These are phyloP conservation scores for Callinectes sapidus DNA, from an alignment of 2,888 invertebrate species.

Conservation along the genomic window DNA sequence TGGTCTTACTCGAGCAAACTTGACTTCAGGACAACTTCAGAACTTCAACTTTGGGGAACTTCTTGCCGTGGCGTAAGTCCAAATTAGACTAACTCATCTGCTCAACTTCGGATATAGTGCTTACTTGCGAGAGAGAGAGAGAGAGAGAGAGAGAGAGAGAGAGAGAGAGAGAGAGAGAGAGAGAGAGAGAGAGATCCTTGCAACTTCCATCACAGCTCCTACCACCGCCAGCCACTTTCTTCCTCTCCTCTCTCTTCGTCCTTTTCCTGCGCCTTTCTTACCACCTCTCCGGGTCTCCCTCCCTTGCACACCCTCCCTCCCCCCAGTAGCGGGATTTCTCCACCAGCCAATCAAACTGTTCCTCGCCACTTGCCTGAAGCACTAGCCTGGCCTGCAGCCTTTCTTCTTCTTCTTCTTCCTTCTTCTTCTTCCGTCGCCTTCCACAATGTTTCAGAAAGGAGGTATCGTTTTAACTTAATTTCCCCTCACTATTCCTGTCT, in stretches of 20 bases:
- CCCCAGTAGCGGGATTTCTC: neutral
- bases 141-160: neutral
- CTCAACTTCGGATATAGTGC: neutral
- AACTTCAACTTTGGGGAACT: neutral
- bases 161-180: conserved; percentile 24
- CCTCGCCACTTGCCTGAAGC: conserved; percentile 38
- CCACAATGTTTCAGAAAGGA: neutral
- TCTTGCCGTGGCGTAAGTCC: neutral
- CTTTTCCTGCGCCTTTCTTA: neutral
- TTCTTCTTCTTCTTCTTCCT: conserved; percentile 1
- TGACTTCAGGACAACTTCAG: neutral
- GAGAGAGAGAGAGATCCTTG: neutral
- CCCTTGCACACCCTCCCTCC: no score
- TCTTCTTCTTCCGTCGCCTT: conserved; percentile 9
- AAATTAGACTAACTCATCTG: conserved; percentile 21
- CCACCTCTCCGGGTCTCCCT: neutral
- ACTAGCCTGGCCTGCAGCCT: neutral
- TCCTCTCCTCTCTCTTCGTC: conserved; percentile 19
- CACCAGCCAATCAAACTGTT: conserved; percentile 40
- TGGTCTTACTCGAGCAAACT: neutral
- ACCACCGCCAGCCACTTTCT: conserved; percentile 25
- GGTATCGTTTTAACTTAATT: neutral
- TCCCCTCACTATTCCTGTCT: neutral
- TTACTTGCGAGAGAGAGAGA: conserved; percentile 5
- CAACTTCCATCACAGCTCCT: neutral